phyloP scores from a whole-genome alignment of 2,797 vertebrate species.

The Chaenodraco wilsoni region DNA sequence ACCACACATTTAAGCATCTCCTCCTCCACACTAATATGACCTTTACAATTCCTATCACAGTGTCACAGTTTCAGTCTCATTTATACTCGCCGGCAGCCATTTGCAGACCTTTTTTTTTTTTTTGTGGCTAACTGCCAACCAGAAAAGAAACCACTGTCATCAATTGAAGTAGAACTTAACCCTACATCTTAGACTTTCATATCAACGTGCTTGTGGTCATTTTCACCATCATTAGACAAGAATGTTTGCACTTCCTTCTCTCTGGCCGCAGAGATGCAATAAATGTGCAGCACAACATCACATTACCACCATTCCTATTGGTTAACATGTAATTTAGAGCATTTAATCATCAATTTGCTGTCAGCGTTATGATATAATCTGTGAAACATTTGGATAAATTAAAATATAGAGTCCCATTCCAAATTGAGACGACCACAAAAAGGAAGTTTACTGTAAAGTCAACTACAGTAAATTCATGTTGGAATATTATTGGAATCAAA shows the following conservation, averaged over 20 bases:
- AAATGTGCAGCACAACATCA: slow-evolving; percentile 61
- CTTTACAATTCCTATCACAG: slow-evolving; percentile 48
- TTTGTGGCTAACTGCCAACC: slow-evolving; percentile 1
- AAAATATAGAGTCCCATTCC: slow-evolving; percentile 35
- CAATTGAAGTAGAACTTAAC: slow-evolving; percentile 36
- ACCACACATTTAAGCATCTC: slow-evolving; percentile 45
- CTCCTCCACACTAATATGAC: slow-evolving; percentile 52
- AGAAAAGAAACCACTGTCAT: slow-evolving; percentile 30
- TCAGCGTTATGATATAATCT: slow-evolving; percentile 50
- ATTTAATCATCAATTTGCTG: slow-evolving; percentile 61
- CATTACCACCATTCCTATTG: slow-evolving; percentile 67
- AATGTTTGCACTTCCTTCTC: slow-evolving; percentile 67
- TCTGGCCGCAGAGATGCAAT: slow-evolving; percentile 60
- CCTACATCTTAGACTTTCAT: slow-evolving; percentile 37
- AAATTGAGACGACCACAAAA: not conserved
- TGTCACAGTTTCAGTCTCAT: slow-evolving; percentile 64
- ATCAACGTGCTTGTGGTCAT: slow-evolving; percentile 60
- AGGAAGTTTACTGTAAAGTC: not conserved
- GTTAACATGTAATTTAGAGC: slow-evolving; percentile 63
- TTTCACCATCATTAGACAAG: slow-evolving; percentile 67
- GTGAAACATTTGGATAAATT: slow-evolving; percentile 34
- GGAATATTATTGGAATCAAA: slow-evolving; percentile 3
- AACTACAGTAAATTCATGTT: slow-evolving; percentile 11
- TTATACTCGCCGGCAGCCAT: slow-evolving; percentile 33
- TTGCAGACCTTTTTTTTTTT: slow-evolving; percentile 7